A percentile compares a stretch with the other conserved stretches of the same genome.
Evolutionary conservation across 2,797 vertebrate genomes (phyloP).

Genomic region (Discoglossus pictus): DNA sequence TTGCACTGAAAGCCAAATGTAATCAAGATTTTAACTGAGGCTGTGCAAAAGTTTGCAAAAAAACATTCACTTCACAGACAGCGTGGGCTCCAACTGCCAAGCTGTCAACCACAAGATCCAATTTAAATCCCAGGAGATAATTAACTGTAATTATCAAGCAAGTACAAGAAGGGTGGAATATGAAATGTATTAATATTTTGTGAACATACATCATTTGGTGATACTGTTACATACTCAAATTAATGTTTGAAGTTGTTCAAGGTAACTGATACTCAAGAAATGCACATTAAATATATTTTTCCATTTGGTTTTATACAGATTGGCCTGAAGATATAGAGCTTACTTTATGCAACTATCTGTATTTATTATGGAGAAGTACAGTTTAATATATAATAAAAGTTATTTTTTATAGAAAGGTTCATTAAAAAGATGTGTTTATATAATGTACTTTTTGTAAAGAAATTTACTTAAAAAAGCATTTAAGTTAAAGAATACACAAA

Average conservation of each 20-base stretch:
- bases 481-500: no score
- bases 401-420: no score
- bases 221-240: slow-evolving; percentile 32
- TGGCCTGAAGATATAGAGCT: no score
- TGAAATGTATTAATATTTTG: slow-evolving; percentile 43
- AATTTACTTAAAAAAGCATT: no score
- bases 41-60: slow-evolving; percentile 13
- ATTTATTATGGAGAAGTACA: no score
- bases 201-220: slow-evolving; percentile 35
- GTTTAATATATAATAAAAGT: no score
- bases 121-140: slow-evolving; percentile 45
- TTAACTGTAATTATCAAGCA: slow-evolving; percentile 46
- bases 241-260: slow-evolving; percentile 16
- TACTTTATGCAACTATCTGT: no score
- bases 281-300: no score
- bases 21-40: background rate
- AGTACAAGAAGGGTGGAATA: slow-evolving; percentile 30
- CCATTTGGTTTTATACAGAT: no score
- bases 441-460: no score
- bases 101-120: slow-evolving; percentile 42
- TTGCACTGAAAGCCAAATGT: no score
- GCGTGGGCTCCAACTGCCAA: slow-evolving; percentile 40
- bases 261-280: slow-evolving; percentile 16
- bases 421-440: no score
- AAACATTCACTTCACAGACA: slow-evolving; percentile 27